These are phyloP conservation scores for Nothoprocta pentlandii DNA, from an alignment of 2,113 vertebrate genomes.

Conservation along the genomic window DNA sequence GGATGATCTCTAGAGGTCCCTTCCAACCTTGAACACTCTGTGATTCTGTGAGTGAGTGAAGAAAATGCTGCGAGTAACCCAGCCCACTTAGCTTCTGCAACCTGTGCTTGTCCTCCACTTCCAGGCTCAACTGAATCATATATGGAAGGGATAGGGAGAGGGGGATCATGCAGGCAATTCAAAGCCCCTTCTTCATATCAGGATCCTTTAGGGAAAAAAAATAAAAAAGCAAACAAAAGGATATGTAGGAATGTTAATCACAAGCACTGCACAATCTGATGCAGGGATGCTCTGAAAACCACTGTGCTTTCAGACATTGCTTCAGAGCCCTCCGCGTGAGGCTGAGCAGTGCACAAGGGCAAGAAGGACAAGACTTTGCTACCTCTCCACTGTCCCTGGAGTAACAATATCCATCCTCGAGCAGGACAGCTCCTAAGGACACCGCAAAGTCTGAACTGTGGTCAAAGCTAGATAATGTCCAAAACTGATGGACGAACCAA, in stretches of 20 bases:
- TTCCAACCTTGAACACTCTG: no score
- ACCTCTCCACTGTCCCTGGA: background rate
- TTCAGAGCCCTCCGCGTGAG: background rate
- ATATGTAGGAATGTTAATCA: background rate
- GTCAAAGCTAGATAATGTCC: background rate
- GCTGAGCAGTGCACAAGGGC: rapidly evolving
- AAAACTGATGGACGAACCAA: background rate
- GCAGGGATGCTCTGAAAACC: background rate
- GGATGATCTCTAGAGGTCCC: no score
- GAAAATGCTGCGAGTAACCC: background rate
- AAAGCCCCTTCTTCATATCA: background rate
- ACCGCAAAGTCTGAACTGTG: rapidly evolving
- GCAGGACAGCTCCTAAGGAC: background rate
- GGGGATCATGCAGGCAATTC: background rate
- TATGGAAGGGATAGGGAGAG: background rate
- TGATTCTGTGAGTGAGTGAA: background rate
- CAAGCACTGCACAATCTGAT: background rate
- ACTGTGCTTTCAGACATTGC: rapidly evolving
- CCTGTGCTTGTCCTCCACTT: background rate
- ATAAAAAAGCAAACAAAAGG: background rate
- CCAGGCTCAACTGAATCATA: background rate
- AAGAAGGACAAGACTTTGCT: background rate
- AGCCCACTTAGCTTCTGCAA: background rate
- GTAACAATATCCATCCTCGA: background rate
- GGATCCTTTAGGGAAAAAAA: background rate